Conservation (phyloP, 2,888 invertebrate genomes). For the Mesopsocus fuscifrons region DNA sequence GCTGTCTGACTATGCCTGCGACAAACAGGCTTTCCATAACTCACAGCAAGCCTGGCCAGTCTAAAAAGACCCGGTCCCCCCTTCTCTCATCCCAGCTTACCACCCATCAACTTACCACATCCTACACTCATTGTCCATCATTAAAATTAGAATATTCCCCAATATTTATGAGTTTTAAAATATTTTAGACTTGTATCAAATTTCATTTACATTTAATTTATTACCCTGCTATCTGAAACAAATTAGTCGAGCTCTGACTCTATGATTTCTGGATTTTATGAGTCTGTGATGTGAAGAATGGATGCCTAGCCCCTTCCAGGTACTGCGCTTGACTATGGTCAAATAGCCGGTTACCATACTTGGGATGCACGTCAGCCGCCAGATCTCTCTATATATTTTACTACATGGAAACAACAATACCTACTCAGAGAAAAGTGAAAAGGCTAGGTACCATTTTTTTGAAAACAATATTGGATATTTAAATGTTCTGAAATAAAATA, state of each 20-base stretch:
- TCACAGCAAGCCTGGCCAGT: neutral
- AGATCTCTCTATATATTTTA: too few species aligned
- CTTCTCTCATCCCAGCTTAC: neutral
- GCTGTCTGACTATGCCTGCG: too few species aligned
- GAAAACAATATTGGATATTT: too few species aligned
- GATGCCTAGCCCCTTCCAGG: too few species aligned
- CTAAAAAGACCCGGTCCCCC: conserved; percentile 8
- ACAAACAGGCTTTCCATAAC: neutral
- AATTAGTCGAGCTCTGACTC: conserved; percentile 1
- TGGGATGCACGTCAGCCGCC: too few species aligned
- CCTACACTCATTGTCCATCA: conserved; percentile 7
- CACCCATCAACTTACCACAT: neutral
- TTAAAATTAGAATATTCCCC: conserved; percentile 9
- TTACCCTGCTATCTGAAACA: conserved; percentile 6
- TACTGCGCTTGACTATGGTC: too few species aligned
- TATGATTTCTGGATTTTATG: conserved; percentile 9
- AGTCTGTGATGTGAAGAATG: too few species aligned
- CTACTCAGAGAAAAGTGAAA: too few species aligned
- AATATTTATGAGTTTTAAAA: conserved; percentile 7
- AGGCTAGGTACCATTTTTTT: too few species aligned
- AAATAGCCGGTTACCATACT: too few species aligned
- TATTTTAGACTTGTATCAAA: conserved; percentile 10
- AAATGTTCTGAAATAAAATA: too few species aligned
- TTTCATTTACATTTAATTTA: conserved; percentile 7
- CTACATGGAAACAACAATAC: too few species aligned